A percentile compares a stretch with the other conserved stretches of the same genome.
Conservation (phyloP, 2,113 vertebrate species). For the Panurus biarmicus region DNA sequence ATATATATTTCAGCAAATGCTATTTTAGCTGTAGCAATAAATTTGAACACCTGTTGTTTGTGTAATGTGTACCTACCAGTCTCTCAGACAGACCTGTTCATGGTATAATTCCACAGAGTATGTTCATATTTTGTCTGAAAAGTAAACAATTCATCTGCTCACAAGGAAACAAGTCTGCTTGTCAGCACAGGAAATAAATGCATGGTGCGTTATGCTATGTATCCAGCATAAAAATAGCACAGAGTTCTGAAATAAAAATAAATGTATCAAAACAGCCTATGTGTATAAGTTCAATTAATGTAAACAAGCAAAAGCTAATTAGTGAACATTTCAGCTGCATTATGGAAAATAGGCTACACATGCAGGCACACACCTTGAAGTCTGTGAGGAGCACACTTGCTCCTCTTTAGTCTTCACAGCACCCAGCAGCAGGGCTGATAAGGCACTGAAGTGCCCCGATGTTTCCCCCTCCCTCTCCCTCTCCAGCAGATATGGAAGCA, state of each 20-base stretch:
- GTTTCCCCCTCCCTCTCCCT: neutral
- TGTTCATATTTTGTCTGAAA: neutral
- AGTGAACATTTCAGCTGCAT: neutral
- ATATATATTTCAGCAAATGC: neutral
- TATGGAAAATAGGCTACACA: neutral
- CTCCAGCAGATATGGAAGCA: neutral
- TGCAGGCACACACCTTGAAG: neutral
- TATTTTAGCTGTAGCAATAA: neutral
- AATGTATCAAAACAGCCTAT: neutral
- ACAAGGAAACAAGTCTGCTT: neutral
- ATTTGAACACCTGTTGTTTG: neutral
- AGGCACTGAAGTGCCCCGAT: neutral
- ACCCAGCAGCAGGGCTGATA: neutral
- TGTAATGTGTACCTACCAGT: neutral
- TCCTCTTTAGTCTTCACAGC: neutral
- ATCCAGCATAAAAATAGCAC: neutral
- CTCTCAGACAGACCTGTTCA: neutral
- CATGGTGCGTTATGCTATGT: neutral
- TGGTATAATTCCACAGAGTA: neutral
- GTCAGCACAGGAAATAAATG: neutral
- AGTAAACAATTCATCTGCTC: neutral
- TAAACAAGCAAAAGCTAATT: neutral
- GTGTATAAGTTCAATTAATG: neutral
- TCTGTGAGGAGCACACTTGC: neutral
- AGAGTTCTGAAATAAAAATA: neutral